phyloP scores from a whole-genome alignment of 2,113 vertebrate species.

The Chamaea fasciata region DNA sequence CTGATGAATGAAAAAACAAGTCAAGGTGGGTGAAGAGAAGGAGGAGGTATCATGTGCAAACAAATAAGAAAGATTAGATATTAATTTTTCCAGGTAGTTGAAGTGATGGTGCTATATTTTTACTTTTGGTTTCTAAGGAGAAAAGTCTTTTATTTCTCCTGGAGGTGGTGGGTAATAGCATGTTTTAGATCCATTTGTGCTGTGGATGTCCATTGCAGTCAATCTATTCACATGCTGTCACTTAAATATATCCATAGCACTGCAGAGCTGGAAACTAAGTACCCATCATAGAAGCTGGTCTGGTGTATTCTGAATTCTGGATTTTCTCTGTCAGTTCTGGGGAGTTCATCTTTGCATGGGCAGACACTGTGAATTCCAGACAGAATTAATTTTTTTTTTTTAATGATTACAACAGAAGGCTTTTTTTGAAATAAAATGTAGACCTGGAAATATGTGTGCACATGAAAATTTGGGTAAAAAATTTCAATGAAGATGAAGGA shows the following conservation, averaged over 20 bases:
- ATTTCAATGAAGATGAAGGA: not conserved
- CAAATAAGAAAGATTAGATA: not conserved
- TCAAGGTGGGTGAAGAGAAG: not conserved
- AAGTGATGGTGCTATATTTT: not conserved
- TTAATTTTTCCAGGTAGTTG: not conserved
- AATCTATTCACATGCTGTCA: not conserved
- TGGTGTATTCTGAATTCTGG: not conserved
- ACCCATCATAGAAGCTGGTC: not conserved
- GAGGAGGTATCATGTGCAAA: not conserved
- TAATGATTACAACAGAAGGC: not conserved
- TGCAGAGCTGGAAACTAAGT: not conserved
- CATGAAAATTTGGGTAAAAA: not conserved
- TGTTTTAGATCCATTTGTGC: not conserved
- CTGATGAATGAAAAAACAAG: not conserved
- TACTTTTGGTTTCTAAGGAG: not conserved
- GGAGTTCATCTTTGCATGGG: not conserved
- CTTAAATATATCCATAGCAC: not conserved
- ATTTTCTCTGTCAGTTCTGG: not conserved
- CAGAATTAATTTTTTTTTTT: not conserved
- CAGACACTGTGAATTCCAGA: not conserved
- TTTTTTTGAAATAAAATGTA: not conserved
- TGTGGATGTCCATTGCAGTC: not conserved
- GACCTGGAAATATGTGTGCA: not conserved
- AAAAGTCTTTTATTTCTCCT: not conserved
- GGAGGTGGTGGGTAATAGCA: fast-evolving